phyloP scores from a whole-genome alignment of 1,140 invertebrate species.

The Cydia fagiglandana region DNA sequence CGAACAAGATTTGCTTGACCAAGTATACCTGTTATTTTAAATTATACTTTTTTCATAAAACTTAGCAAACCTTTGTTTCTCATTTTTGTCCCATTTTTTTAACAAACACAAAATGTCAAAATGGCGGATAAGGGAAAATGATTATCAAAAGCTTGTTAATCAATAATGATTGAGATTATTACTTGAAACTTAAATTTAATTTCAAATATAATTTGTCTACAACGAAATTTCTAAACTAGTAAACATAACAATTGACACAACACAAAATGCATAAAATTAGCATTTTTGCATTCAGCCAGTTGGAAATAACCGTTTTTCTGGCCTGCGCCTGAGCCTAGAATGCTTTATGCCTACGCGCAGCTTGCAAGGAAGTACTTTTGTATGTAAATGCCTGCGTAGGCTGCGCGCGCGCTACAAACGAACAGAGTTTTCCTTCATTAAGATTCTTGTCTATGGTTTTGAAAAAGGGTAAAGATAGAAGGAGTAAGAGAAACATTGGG shows the following conservation, averaged over 20 bases:
- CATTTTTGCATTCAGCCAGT: constrained; percentile 7
- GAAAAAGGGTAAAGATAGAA: not conserved
- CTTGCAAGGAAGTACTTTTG: constrained; percentile 68
- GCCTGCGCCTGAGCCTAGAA: constrained; percentile 47
- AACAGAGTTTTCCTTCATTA: constrained; percentile 27
- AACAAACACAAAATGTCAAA: no score
- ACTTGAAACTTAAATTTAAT: no score
- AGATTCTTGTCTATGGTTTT: constrained; percentile 29
- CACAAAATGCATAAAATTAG: not conserved
- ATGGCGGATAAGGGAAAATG: no score
- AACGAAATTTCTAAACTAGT: not conserved
- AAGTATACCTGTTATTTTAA: no score
- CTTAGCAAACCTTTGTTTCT: no score
- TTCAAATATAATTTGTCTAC: no score
- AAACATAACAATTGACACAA: not conserved
- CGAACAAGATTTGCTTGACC: no score
- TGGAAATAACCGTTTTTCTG: constrained; percentile 19
- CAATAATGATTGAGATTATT: no score
- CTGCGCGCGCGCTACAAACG: constrained; percentile 33
- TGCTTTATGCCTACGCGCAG: constrained; percentile 62
- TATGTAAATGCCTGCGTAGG: constrained; percentile 77
- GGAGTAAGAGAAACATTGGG: no score
- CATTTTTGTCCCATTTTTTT: no score
- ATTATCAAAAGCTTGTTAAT: no score
- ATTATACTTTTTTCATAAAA: no score